phyloP scores from a whole-genome alignment of 2,888 invertebrate genomes.

The Eristalinus aeneus region DNA sequence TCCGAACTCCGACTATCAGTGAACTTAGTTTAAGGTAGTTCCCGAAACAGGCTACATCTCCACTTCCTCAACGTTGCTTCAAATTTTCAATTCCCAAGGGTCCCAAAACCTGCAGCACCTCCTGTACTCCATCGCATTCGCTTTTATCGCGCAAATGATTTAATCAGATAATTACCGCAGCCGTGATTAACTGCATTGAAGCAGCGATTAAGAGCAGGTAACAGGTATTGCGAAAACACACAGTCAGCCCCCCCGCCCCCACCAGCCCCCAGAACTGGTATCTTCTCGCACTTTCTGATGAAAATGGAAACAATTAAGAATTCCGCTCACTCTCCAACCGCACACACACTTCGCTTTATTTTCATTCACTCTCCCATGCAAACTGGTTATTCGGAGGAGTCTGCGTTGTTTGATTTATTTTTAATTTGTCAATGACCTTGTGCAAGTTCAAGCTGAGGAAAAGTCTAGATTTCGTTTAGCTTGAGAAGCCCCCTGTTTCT shows the following conservation, averaged over 20 bases:
- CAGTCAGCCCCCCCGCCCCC: not conserved
- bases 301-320: conserved; percentile 19
- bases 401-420: conserved; percentile 4
- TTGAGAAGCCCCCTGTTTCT: not conserved
- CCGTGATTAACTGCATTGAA: conserved; percentile 20
- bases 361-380: conserved; percentile 28
- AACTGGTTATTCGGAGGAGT: conserved; percentile 41
- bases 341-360: not conserved
- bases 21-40: no score
- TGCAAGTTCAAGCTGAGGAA: conserved; percentile 46
- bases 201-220: not conserved
- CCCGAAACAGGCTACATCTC: no score
- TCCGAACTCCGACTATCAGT: no score
- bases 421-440: conserved; percentile 61
- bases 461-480: not conserved
- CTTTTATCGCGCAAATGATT: not conserved
- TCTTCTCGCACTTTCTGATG: not conserved
- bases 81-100: no score
- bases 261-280: not conserved
- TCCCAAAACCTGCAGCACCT: not conserved
- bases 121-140: not conserved
- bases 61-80: no score
- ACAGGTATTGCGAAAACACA: not conserved
- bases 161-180: conserved; percentile 18
- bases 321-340: conserved; percentile 24